Percentiles rank a stretch among this genome's conserved stretches.
These are phyloP conservation scores for Eptesicus fuscus DNA, from an alignment of 2,113 vertebrate genomes.

Conservation along the genomic window DNA sequence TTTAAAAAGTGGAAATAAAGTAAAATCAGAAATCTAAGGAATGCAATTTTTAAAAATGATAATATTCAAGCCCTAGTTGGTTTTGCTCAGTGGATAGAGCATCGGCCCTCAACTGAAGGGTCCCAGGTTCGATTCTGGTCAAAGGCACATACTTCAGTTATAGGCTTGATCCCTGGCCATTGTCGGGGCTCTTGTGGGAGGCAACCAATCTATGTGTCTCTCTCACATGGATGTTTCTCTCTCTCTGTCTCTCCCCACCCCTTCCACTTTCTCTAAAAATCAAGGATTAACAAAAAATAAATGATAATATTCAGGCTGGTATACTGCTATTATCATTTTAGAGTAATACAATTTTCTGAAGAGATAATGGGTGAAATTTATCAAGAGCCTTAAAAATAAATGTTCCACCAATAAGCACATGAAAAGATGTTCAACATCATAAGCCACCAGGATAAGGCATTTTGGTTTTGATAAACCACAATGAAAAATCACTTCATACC, in stretches of 20 bases:
- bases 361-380: not conserved
- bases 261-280: too few species aligned
- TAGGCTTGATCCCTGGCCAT: too few species aligned
- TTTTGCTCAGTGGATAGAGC: too few species aligned
- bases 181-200: too few species aligned
- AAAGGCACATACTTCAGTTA: too few species aligned
- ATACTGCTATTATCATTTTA: not conserved
- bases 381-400: not conserved
- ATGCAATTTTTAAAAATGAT: not conserved
- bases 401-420: not conserved
- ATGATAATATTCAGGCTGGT: not conserved
- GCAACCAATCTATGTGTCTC: too few species aligned
- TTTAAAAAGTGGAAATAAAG: slow-evolving; percentile 8
- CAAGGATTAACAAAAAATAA: not conserved
- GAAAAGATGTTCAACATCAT: not conserved
- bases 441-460: not conserved
- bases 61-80: not conserved
- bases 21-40: not conserved
- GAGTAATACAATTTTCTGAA: not conserved
- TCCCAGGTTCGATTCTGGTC: too few species aligned
- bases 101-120: too few species aligned
- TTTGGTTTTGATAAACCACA: not conserved
- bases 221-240: too few species aligned
- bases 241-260: rapidly evolving
- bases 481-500: not conserved